Evolutionary conservation across 1,140 invertebrate species (phyloP).

Genomic region (Nebria ingens): DNA sequence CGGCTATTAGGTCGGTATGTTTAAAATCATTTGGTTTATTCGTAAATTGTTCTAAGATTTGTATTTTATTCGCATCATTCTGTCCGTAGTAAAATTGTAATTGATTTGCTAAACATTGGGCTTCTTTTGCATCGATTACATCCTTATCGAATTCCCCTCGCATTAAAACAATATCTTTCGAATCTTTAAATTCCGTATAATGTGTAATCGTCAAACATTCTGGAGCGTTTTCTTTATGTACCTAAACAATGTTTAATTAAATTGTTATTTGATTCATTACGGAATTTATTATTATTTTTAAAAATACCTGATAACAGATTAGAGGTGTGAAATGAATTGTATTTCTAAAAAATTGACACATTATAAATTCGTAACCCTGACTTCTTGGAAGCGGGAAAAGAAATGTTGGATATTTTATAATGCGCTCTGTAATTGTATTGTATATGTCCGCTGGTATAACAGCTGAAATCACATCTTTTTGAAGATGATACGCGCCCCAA

Average conservation of each 20-base stretch:
- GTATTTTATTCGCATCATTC: slow-evolving; percentile 47
- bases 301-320: slow-evolving; percentile 67
- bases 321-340: slow-evolving; percentile 80
- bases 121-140: slow-evolving; percentile 62
- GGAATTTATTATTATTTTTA: not conserved
- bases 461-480: slow-evolving; percentile 64
- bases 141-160: slow-evolving; percentile 80
- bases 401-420: slow-evolving; percentile 57
- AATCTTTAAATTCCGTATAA: slow-evolving; percentile 65
- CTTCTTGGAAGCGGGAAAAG: slow-evolving; percentile 69
- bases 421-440: slow-evolving; percentile 44
- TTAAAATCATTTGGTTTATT: slow-evolving; percentile 63
- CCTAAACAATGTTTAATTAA: slow-evolving; percentile 37
- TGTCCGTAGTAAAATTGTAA: slow-evolving; percentile 75
- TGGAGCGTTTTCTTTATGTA: slow-evolving; percentile 83
- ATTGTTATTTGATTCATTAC: not conserved
- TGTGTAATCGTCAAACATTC: slow-evolving; percentile 77
- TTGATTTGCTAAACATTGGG: slow-evolving; percentile 76
- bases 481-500: slow-evolving; percentile 71
- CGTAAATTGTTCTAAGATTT: slow-evolving; percentile 62
- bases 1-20: slow-evolving; percentile 70
- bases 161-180: slow-evolving; percentile 77
- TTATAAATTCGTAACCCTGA: slow-evolving; percentile 81
- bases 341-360: slow-evolving; percentile 63
- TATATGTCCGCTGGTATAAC: slow-evolving; percentile 51